Base-by-base conservation (phyloP, 2,797 vertebrate species). In the Leptatherina wallacei region DNA sequence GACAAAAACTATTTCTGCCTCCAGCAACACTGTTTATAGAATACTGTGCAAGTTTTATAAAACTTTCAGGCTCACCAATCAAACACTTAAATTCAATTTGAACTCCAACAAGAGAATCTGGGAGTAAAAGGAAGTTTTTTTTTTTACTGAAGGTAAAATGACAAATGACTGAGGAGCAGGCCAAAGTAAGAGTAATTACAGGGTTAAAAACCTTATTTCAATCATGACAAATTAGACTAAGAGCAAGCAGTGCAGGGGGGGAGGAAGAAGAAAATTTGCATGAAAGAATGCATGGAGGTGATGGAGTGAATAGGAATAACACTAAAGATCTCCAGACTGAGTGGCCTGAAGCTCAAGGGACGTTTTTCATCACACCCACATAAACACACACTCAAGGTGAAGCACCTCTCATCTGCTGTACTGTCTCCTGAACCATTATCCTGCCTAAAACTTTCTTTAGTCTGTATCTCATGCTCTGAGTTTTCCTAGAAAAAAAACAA, bases 271-370 rank as follows among this genome's bases (percentile, higher is more conserved):
- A 47, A 47, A 16, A 14, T 42, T 42, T 42, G 40, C 40, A 42
- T 42, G 13, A 40, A 40, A 42, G 40, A 14, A 42, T 42, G 40
- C 40, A 42, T 18, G 6, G 42, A 47, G 18, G 52, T 30, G 13
- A 16, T 29, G 27, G 52, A 27, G 27, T 16, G 52, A 55, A 9
- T 66, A 78, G 64, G 80, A 81, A 86, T 82, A 83, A 29, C 75
- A 81, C 85, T 82, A 82, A 76, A 75, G 73, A 80, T 65, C 67
- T 75, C 78, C 74, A 80, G 56, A 81, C 81, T 73, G 81, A 86
- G 78, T 40, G 66, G 76, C 67, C 62, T 65, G 70, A 81, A 73
- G 49, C 81, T 81, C 77, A 13, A 42, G 77, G 81, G 89, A 84
- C 22, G 71, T 62, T 61, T 63, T 63, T 75, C 55, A 80, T 69